Base-by-base conservation (phyloP, 35 echinoderm and acorn worm species). In the Hemicentrotus pulcherrimus region DNA sequence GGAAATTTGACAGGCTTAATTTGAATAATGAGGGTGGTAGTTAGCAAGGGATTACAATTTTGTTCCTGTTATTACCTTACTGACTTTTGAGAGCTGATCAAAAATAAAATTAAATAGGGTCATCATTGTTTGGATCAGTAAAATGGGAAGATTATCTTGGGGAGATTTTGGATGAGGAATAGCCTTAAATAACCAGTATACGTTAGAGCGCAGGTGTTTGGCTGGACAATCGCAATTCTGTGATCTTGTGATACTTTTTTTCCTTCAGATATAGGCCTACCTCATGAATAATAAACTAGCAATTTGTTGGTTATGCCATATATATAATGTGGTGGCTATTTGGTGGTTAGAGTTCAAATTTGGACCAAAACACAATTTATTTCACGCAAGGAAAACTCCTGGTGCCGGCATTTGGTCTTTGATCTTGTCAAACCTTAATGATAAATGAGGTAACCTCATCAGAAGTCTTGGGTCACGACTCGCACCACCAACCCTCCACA, bases 381-480 rank as follows among this genome's bases (percentile, higher is more conserved):
- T 90, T 47, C 46, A 90, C 46, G 88, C 65, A 78, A 78, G 65
- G 19, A 7, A 22, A 78, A 78, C 65, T 78, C 65, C 65, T n/a
- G 65, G 65, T 78, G 88, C 32, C 88, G 88, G 88, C 88, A 10
- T 33, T 18, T 24, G 13, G 32, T 13, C 88, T 90, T 90, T 90
- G 88, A 90, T 90, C 88, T 90, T 90, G 88, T 90, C 88, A 90
- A 90, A 90, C 32, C 65, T 78, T 90, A 30, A 90, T 90, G 88
- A 90, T 90, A 46, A 45, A 90, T 90, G 88, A 47, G 88, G 32
- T 22, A 47, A 15, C 88, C 24, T 90, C 16, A 24, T 90, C 88
- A 45, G 15, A 6, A 90, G 19, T 47, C 88, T 6, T 16, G 19
- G 32, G 88, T 47, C 32, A 90, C n/a, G 88, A 41, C 32, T 47